Evolutionary conservation across 2,113 vertebrate genomes (phyloP).

Genomic region (Grallaria varia): DNA sequence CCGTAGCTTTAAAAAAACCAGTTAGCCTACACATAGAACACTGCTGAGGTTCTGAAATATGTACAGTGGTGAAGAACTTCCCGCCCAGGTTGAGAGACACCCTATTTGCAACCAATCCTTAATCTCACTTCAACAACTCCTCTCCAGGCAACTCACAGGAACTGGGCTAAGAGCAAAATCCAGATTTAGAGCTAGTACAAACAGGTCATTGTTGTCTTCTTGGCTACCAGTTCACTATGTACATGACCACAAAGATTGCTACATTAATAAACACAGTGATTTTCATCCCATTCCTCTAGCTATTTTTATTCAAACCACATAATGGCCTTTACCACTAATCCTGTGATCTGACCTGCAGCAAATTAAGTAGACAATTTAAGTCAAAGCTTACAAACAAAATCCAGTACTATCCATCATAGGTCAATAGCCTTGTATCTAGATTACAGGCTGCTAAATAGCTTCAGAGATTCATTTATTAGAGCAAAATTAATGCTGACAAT

Average conservation of each 20-base stretch:
- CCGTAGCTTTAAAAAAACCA: not conserved
- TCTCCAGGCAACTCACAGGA: not conserved
- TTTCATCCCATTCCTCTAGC: conserved; percentile 60
- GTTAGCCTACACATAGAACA: not conserved
- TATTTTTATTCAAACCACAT: conserved; percentile 71
- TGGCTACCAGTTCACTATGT: conserved; percentile 48
- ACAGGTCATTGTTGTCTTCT: conserved; percentile 29
- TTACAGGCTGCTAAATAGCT: conserved; percentile 79
- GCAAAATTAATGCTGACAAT: conserved; percentile 81
- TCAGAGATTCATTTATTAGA: conserved; percentile 80
- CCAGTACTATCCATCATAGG: conserved; percentile 75
- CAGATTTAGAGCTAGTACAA: not conserved
- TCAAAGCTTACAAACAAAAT: conserved; percentile 79
- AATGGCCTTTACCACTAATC: conserved; percentile 67
- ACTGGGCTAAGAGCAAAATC: not conserved
- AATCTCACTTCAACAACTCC: not conserved
- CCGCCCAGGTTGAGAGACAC: not conserved
- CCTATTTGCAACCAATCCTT: not conserved
- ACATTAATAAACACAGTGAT: conserved; percentile 66
- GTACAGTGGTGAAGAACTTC: not conserved
- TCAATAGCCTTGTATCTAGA: conserved; percentile 75
- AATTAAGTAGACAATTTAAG: conserved; percentile 77
- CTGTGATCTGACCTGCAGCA: conserved; percentile 74
- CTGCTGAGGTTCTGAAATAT: not conserved
- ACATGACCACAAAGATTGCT: conserved; percentile 52